These are phyloP conservation scores for Melanerpes formicivorus DNA, from an alignment of 2,113 vertebrate genomes.

Conservation along the genomic window DNA sequence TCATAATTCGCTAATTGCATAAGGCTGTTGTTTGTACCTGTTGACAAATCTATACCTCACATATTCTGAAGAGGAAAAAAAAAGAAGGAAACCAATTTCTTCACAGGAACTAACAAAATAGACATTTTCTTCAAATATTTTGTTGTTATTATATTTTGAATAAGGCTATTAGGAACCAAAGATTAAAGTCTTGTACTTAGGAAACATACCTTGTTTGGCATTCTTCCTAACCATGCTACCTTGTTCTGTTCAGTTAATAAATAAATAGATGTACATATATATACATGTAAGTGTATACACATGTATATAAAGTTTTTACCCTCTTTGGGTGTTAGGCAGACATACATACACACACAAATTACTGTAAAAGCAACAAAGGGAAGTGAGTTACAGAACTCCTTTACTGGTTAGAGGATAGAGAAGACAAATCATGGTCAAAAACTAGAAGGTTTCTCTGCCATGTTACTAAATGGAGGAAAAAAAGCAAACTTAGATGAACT, in stretches of 20 bases:
- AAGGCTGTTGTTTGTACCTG: not conserved
- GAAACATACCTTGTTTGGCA: not conserved
- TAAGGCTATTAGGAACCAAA: not conserved
- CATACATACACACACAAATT: fast-evolving
- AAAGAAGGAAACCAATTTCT: not conserved
- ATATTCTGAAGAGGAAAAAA: not conserved
- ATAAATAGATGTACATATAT: not conserved
- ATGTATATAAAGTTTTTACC: not conserved
- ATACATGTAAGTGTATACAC: no score
- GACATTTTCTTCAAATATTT: not conserved
- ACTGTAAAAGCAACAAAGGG: not conserved
- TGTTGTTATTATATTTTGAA: not conserved
- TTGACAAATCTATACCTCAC: not conserved
- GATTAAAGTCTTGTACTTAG: not conserved
- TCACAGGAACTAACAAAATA: not conserved
- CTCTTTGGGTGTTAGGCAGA: not conserved
- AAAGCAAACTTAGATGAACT: not conserved
- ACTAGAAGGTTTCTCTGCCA: not conserved
- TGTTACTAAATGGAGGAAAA: not conserved
- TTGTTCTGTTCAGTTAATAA: not conserved
- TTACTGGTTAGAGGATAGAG: not conserved
- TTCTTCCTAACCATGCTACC: not conserved
- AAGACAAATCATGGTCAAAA: not conserved
- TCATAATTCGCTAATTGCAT: not conserved
- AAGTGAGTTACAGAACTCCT: not conserved